Percentiles rank a stretch among this genome's conserved stretches.
These are phyloP conservation scores for Semaprochilodus insignis DNA, from an alignment of 2,797 vertebrate genomes.

Conservation along the genomic window DNA sequence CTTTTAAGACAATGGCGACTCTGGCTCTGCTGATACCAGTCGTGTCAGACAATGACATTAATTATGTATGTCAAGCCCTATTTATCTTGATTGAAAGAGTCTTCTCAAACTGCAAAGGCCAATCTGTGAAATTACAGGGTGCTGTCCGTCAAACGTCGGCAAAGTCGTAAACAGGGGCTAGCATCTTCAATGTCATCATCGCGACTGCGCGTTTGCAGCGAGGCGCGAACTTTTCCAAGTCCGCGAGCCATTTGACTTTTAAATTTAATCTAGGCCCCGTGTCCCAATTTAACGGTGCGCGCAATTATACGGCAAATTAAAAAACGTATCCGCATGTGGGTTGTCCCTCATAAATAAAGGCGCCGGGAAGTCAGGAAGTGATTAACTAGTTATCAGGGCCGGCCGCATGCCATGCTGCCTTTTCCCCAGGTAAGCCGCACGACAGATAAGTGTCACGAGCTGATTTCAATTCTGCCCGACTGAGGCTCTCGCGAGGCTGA, in stretches of 20 bases:
- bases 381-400: constrained; percentile 86
- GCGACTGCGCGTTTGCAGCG: constrained; percentile 30
- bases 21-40: constrained; percentile 18
- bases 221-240: constrained; percentile 56
- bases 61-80: constrained; percentile 23
- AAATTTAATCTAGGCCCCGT: constrained; percentile 88
- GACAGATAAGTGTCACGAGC: constrained; percentile 74
- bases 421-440: constrained; percentile 80
- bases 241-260: constrained; percentile 88
- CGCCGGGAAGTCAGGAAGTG: constrained; percentile 78
- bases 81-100: constrained; percentile 55
- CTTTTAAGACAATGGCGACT: constrained; percentile 33
- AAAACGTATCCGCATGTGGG: constrained; percentile 87
- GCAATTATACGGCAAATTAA: constrained; percentile 91
- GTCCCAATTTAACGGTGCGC: constrained; percentile 84
- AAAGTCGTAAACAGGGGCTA: neutral
- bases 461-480: constrained; percentile 80
- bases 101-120: constrained; percentile 13
- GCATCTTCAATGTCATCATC: constrained; percentile 62
- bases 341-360: constrained; percentile 91
- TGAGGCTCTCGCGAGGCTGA: constrained; percentile 6
- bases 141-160: constrained; percentile 34
- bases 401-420: constrained; percentile 73
- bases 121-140: constrained; percentile 39
- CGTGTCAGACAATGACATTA: constrained; percentile 17